phyloP scores from a whole-genome alignment of 2,888 invertebrate species.

The Nemurella pictetii region DNA sequence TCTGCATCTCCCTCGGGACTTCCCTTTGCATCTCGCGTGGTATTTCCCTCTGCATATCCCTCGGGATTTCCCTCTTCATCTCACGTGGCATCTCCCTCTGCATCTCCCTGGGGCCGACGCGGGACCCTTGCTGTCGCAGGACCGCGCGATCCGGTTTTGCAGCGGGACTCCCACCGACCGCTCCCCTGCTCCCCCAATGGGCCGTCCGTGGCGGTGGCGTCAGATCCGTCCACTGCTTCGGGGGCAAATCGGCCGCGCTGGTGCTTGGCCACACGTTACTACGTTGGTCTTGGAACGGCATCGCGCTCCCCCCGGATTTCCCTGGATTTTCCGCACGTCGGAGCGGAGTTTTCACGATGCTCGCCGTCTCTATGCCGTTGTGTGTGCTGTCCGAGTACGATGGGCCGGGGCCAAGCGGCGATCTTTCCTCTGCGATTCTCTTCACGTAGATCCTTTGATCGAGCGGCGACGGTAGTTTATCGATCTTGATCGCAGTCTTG shows the following conservation, averaged over 20 bases:
- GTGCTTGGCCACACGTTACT: not conserved
- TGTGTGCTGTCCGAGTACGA: not conserved
- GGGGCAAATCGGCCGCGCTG: not conserved
- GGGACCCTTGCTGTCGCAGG: not conserved
- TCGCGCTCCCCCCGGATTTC: not conserved
- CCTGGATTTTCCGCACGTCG: not conserved
- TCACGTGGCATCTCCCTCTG: not conserved
- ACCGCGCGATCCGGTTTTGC: not conserved
- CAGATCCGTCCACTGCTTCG: too few relatives aligned
- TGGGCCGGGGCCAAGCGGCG: not conserved
- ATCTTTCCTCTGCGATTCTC: not conserved
- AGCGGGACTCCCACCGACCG: not conserved
- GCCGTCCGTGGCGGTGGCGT: too few relatives aligned
- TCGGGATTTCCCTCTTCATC: too few relatives aligned
- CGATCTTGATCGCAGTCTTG: not conserved
- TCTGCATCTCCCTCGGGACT: not conserved
- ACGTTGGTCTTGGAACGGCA: slow-evolving; percentile 4
- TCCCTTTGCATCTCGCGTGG: too few relatives aligned
- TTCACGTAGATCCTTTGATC: not conserved
- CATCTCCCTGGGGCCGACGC: not conserved
- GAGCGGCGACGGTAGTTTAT: not conserved
- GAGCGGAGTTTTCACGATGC: not conserved
- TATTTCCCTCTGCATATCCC: too few relatives aligned
- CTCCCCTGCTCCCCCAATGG: not conserved
- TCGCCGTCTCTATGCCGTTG: not conserved